Evolutionary conservation across 2,888 invertebrate species (phyloP).

Genomic region (Nemotelus pantherinus): DNA sequence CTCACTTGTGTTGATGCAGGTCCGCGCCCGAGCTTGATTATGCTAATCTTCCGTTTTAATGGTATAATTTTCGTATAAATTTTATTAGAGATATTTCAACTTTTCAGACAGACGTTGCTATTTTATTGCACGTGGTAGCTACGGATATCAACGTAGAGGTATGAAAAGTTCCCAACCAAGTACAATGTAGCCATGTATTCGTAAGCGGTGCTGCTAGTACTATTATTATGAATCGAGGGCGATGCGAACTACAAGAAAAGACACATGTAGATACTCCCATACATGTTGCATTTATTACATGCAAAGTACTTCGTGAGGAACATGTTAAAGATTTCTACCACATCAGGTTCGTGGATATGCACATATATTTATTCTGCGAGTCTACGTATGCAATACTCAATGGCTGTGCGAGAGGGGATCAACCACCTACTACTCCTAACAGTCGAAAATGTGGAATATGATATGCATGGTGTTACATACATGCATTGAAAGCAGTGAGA

Average conservation of each 20-base stretch:
- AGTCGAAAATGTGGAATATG: too few species aligned
- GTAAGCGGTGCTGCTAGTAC: conserved; percentile 22
- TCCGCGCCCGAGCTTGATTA: conserved; percentile 46
- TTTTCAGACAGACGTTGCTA: conserved; percentile 51
- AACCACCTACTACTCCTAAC: too few species aligned
- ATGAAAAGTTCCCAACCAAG: conserved; percentile 3
- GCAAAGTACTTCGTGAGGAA: conserved; percentile 48
- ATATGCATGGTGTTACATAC: too few species aligned
- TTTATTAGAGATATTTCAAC: conserved; percentile 51
- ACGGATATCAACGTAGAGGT: background rate
- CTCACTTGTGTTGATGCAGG: conserved; percentile 17
- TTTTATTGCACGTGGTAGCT: conserved; percentile 44
- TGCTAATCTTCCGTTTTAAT: conserved; percentile 51
- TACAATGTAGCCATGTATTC: background rate
- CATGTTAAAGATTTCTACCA: conserved; percentile 43
- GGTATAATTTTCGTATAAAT: conserved; percentile 52
- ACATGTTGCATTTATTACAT: conserved; percentile 47
- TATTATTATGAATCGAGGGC: conserved; percentile 16
- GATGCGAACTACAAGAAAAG: conserved; percentile 22
- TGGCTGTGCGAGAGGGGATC: too few species aligned
- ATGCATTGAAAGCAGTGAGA: too few species aligned
- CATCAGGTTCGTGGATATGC: background rate
- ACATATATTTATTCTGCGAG: background rate
- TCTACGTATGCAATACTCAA: too few species aligned
- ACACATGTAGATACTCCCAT: conserved; percentile 36